Evolutionary conservation across 2,888 invertebrate species (phyloP).

Genomic region (Calliopum simillimum): DNA sequence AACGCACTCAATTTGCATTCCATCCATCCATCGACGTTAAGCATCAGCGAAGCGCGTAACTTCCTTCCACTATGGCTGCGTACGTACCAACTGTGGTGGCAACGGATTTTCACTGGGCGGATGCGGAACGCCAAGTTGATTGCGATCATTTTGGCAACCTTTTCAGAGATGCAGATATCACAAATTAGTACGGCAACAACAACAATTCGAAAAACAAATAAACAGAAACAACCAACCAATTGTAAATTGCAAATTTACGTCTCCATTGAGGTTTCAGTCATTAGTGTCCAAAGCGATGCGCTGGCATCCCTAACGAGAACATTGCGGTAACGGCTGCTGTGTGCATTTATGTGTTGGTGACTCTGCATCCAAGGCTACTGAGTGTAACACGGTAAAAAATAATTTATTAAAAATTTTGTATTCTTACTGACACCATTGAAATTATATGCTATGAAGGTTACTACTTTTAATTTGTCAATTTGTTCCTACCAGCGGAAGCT

Average conservation of each 20-base stretch:
- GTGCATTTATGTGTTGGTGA: no score
- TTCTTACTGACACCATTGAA: no score
- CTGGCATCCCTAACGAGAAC: conserved; percentile 7
- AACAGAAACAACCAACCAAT: conserved; percentile 24
- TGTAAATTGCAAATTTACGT: conserved; percentile 32
- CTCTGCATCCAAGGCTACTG: no score
- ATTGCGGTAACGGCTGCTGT: no score
- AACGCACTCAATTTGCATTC: conserved; percentile 43
- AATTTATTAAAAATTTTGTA: no score
- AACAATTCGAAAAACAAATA: conserved; percentile 14
- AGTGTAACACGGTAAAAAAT: no score
- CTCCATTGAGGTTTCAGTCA: conserved; percentile 20
- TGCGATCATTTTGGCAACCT: conserved; percentile 21
- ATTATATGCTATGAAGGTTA: no score
- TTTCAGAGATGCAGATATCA: not conserved
- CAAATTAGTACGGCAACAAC: conserved; percentile 24
- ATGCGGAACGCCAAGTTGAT: conserved; percentile 20
- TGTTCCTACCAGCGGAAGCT: no score
- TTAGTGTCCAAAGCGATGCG: conserved; percentile 10
- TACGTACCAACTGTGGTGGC: not conserved
- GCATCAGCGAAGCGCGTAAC: conserved; percentile 24
- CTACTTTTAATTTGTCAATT: no score
- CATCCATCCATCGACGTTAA: conserved; percentile 7
- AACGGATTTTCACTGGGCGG: not conserved
- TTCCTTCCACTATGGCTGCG: no score